Conservation (phyloP, 2,888 invertebrate genomes). For the Orgyia antiqua region DNA sequence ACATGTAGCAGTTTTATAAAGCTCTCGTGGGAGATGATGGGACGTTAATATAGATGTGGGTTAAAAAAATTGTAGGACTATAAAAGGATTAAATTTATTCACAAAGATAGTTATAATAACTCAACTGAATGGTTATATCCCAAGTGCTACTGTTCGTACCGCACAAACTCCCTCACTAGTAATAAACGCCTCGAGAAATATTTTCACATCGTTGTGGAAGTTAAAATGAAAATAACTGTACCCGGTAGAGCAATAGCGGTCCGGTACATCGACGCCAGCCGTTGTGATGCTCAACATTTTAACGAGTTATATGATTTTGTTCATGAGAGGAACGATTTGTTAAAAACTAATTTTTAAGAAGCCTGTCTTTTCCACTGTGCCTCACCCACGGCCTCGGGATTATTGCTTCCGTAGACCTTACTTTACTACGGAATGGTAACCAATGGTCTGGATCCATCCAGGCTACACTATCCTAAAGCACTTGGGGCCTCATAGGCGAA, state of each 20-base stretch:
- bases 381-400: conserved; percentile 46
- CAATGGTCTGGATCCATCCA: too few relatives aligned
- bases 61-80: too few relatives aligned
- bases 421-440: neutral
- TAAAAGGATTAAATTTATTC: too few relatives aligned
- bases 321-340: conserved; percentile 61
- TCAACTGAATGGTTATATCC: conserved; percentile 34
- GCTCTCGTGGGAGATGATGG: too few relatives aligned
- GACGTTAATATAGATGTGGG: too few relatives aligned
- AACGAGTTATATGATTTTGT: conserved; percentile 65
- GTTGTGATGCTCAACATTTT: conserved; percentile 64
- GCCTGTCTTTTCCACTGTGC: too few relatives aligned
- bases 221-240: conserved; percentile 74
- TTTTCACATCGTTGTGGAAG: conserved; percentile 76
- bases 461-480: too few relatives aligned
- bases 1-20: too few relatives aligned
- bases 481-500: too few relatives aligned
- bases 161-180: conserved; percentile 59
- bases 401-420: neutral
- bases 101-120: conserved; percentile 35
- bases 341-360: too few relatives aligned
- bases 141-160: conserved; percentile 30
- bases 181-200: conserved; percentile 71
- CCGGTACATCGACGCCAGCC: conserved; percentile 49
- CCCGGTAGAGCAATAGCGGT: conserved; percentile 63